A percentile compares a stretch with the other conserved stretches of the same genome.
Evolutionary conservation across 35 echinoderm and acorn worm species (phyloP).

Genomic region (Hemicentrotus pulcherrimus): DNA sequence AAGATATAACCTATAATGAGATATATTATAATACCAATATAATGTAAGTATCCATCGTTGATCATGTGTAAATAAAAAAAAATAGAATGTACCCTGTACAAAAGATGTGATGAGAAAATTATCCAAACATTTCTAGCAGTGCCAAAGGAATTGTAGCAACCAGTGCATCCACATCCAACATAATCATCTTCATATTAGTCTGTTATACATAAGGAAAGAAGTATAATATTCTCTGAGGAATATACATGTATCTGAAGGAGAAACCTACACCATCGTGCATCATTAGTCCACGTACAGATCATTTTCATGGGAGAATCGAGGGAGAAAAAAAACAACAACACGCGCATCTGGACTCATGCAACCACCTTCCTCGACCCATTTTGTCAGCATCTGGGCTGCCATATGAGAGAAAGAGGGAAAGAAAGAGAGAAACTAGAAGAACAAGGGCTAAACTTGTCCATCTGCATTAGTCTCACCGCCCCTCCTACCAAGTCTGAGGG

Average conservation of each 20-base stretch:
- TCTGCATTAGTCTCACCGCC: neutral
- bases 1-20: too few species aligned
- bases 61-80: too few species aligned
- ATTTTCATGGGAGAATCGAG: neutral
- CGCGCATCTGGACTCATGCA: neutral
- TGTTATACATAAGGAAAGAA: neutral
- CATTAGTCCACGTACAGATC: neutral
- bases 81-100: too few species aligned
- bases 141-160: too few species aligned
- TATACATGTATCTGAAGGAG: neutral
- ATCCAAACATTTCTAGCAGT: too few species aligned
- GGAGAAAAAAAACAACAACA: neutral
- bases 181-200: neutral
- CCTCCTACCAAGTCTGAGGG: slow-evolving; percentile 6
- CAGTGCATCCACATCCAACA: neutral
- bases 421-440: neutral
- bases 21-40: too few species aligned
- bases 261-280: neutral
- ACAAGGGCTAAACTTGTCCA: slow-evolving; percentile 43
- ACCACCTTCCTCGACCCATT: neutral
- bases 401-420: neutral
- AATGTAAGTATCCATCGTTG: too few species aligned
- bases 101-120: too few species aligned
- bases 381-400: neutral
- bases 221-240: neutral